phyloP scores from a whole-genome alignment of 37 sponge, comb jelly and placozoan species.

The Theonella swinhoei region DNA sequence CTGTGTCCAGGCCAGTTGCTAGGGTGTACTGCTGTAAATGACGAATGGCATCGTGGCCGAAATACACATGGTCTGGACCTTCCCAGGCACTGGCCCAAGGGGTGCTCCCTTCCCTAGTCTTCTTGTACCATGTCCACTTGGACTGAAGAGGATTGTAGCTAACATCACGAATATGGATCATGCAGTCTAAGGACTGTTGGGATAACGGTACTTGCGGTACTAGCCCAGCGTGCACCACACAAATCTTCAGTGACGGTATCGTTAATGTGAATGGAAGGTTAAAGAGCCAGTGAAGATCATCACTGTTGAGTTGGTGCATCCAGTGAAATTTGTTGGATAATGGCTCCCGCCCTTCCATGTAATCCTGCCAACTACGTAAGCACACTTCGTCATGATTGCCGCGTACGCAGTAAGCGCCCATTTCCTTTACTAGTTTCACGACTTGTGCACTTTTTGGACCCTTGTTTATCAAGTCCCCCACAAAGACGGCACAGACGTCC shows the following conservation, averaged over 20 bases:
- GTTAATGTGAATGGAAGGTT: slow-evolving; percentile 69
- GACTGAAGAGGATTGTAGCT: not conserved
- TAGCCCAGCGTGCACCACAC: slow-evolving; percentile 82
- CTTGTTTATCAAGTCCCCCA: slow-evolving; percentile 86
- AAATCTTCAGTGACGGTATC: slow-evolving; percentile 57
- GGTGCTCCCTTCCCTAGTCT: not conserved
- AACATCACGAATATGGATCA: slow-evolving; percentile 70
- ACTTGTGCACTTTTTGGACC: slow-evolving; percentile 79
- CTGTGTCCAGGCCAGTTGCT: slow-evolving; percentile 88
- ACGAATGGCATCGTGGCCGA: slow-evolving; percentile 84
- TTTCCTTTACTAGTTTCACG: slow-evolving; percentile 42
- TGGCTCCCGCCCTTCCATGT: not conserved
- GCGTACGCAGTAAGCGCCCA: slow-evolving; percentile 65
- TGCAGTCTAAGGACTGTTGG: slow-evolving; percentile 36
- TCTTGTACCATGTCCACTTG: slow-evolving; percentile 14
- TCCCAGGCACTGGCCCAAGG: slow-evolving; percentile 77
- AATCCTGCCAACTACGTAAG: slow-evolving; percentile 52
- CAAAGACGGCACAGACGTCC: slow-evolving; percentile 59
- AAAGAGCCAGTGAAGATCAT: slow-evolving; percentile 68
- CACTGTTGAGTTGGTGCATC: slow-evolving; percentile 61
- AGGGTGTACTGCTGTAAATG: slow-evolving; percentile 44
- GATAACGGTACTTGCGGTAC: slow-evolving; percentile 58
- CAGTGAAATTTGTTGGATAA: slow-evolving; percentile 55
- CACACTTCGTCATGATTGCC: slow-evolving; percentile 88
- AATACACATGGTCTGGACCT: slow-evolving; percentile 85